Evolutionary conservation across 1,140 invertebrate genomes (phyloP).

Genomic region (Scylla paramamosain): DNA sequence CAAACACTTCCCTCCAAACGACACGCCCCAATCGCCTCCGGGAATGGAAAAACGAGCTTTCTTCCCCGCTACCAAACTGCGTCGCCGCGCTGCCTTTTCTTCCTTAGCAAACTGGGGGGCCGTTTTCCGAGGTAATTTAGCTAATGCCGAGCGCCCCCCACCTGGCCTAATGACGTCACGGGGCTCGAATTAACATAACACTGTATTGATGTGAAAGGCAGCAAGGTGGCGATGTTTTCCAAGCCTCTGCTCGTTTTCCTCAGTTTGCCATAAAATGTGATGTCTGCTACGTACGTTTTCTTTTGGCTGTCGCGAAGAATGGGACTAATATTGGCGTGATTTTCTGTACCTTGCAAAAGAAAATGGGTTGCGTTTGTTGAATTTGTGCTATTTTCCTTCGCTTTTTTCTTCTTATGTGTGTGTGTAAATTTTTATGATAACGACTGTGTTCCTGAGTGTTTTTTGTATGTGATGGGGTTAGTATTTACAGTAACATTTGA

Average conservation of each 20-base stretch:
- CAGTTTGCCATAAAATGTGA: background rate
- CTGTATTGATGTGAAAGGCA: background rate
- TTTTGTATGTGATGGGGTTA: too few species aligned
- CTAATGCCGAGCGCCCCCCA: background rate
- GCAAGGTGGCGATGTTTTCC: background rate
- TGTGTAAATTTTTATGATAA: too few species aligned
- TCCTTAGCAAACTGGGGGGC: slow-evolving; percentile 9
- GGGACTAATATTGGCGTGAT: background rate
- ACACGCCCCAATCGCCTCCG: background rate
- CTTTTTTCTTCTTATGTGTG: too few species aligned
- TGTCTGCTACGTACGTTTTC: background rate
- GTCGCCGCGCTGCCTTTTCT: background rate
- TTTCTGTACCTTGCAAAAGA: background rate
- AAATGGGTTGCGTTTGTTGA: background rate
- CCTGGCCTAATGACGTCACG: background rate
- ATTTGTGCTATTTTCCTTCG: too few species aligned
- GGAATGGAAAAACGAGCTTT: too few species aligned
- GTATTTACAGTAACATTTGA: too few species aligned
- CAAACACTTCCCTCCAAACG: background rate
- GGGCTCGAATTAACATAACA: background rate
- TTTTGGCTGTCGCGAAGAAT: background rate
- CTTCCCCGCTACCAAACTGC: background rate
- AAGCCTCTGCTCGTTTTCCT: background rate
- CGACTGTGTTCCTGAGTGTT: too few species aligned
- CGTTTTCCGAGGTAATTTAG: slow-evolving; percentile 1